These are phyloP conservation scores for Lepidonotus clava DNA, from an alignment of 2,888 invertebrate genomes.

Conservation along the genomic window DNA sequence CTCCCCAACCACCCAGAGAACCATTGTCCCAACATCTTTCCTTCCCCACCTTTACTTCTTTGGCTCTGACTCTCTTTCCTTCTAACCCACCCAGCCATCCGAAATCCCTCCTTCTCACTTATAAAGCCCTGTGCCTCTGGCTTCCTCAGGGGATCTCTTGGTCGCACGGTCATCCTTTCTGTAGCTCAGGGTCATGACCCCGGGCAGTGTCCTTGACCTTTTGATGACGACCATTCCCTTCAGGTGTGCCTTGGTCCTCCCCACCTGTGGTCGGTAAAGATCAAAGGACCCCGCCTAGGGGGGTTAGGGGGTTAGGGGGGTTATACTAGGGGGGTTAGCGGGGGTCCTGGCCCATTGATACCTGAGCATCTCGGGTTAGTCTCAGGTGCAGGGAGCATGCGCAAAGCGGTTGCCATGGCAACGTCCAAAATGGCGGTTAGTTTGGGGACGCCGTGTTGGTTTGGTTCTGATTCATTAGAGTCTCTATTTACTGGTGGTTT, in stretches of 20 bases:
- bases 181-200: constrained; percentile 23
- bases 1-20: too few relatives aligned
- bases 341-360: too few relatives aligned
- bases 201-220: constrained; percentile 15
- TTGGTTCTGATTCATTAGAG: too few relatives aligned
- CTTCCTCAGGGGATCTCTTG: not conserved
- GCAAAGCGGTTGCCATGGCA: too few relatives aligned
- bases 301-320: too few relatives aligned
- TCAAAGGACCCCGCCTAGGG: not conserved
- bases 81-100: not conserved
- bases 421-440: too few relatives aligned
- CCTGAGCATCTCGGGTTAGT: too few relatives aligned
- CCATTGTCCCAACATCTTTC: too few relatives aligned
- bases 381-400: too few relatives aligned
- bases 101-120: not conserved
- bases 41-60: not conserved
- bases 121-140: not conserved
- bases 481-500: too few relatives aligned
- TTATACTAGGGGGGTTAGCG: too few relatives aligned
- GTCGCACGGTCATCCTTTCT: not conserved
- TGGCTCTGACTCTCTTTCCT: not conserved
- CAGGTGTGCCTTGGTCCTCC: not conserved
- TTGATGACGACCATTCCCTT: not conserved
- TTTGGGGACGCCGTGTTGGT: too few relatives aligned
- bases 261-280: not conserved